Evolutionary conservation across 1,140 invertebrate species (phyloP).

Genomic region (Phthorimaea operculella): DNA sequence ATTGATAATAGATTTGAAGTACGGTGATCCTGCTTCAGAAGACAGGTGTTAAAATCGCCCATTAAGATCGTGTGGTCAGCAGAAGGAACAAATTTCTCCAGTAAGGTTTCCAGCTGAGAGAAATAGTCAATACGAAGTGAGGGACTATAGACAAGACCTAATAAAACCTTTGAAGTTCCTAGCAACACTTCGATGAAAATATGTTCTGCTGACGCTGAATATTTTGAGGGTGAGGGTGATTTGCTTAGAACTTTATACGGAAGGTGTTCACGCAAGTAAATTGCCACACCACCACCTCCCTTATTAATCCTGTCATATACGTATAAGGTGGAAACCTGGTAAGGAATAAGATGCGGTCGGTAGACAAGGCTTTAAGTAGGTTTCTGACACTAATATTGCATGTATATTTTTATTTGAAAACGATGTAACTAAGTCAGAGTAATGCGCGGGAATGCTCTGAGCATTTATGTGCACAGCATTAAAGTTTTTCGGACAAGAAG

Average conservation of each 20-base stretch:
- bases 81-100: neutral
- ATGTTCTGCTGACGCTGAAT: neutral
- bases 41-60: constrained; percentile 4
- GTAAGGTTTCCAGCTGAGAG: neutral
- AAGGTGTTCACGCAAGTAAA: constrained; percentile 1
- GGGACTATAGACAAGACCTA: constrained; percentile 5
- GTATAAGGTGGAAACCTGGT: constrained; percentile 1
- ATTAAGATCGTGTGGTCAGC: constrained; percentile 2
- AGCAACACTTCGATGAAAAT: neutral
- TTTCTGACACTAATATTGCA: neutral
- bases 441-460: neutral
- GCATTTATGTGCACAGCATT: constrained; percentile 6
- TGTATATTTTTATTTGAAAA: neutral
- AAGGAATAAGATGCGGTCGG: neutral
- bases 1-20: neutral
- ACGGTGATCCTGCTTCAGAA: constrained; percentile 9
- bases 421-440: neutral
- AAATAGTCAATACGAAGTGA: constrained; percentile 1
- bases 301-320: constrained; percentile 6
- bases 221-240: constrained; percentile 2
- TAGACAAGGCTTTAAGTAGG: constrained; percentile 1
- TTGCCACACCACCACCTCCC: constrained; percentile 2
- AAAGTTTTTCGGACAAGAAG: neutral
- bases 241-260: neutral
- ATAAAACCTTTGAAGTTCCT: neutral